Evolutionary conservation across 2,888 invertebrate species (phyloP), one percentile per base, ranked within the genome.

Genomic region (Ornithoptera priamus): DNA sequence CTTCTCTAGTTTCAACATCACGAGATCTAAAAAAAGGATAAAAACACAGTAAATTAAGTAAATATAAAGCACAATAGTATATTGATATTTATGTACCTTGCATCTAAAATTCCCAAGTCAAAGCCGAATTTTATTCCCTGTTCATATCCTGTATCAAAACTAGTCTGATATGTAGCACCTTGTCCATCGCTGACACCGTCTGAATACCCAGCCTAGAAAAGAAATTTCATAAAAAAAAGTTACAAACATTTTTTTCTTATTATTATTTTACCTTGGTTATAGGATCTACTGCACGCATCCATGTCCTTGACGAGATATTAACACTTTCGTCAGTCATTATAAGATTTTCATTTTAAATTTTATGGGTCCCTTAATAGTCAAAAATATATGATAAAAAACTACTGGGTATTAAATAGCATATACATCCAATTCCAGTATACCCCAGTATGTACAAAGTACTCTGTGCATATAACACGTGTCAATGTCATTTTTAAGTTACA

Each of bases 181-280:
- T 94, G 92, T 0, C 96, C 96, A 80, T 94, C 94, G 50, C 93
- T 86, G 70, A 94, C 91, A 30, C 96, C 96, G 83, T 96, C 95
- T 78, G 94, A 93, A 77, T 93, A 96, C 58, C 95, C 96, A 75
- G 88, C 86, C 96, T 96, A 66, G 10, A 63, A 42, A 61, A 56
- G 62, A 59, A 24, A 17, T 60, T 12, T 42, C 30, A 30, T 42
- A 46, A 24, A 53, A 53, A n/a, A 53, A 6, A 53, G 6, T 53
- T 53, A 30, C 24, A 30, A 42, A 20, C 15, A 56, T 18, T 10
- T 42, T 60, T 30, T 56, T 42, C 17, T 39, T 42, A n/a, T 18
- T 24, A n/a, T 30, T 39, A 2, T 30, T 53, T 15, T 36, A 71
- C 88, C 81, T 89, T 89, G 59, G 75, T 77, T n/a, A 89, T 81